A percentile compares a stretch with the other conserved stretches of the same genome.
Conservation (phyloP, 2,888 invertebrate genomes). For the Mythimna ferrago region DNA sequence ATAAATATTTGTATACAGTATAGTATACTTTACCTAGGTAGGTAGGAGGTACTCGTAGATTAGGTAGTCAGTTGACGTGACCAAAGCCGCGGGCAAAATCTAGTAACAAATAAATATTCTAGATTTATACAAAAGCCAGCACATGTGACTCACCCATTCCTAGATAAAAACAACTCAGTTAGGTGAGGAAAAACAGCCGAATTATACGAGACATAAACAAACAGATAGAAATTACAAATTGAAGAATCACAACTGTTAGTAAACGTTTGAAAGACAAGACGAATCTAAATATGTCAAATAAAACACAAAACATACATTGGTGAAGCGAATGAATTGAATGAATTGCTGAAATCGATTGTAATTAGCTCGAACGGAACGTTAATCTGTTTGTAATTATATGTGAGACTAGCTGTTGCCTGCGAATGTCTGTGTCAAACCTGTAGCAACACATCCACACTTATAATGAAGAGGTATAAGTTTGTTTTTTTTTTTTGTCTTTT, state of each 20-base stretch:
- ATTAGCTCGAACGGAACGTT: constrained; percentile 33
- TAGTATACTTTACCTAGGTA: too few relatives aligned
- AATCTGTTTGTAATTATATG: constrained; percentile 46
- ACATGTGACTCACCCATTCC: constrained; percentile 4
- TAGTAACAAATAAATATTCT: neutral
- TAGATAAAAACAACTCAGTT: constrained; percentile 15
- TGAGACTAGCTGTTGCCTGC: neutral
- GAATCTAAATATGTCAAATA: constrained; percentile 54
- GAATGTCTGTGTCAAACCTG: too few relatives aligned
- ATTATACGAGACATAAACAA: constrained; percentile 33
- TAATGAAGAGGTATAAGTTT: too few relatives aligned
- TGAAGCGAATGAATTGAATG: constrained; percentile 31
- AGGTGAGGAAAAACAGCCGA: constrained; percentile 34
- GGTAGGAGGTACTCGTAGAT: too few relatives aligned
- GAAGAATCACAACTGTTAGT: constrained; percentile 8
- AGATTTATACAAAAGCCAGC: neutral
- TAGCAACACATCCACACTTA: too few relatives aligned
- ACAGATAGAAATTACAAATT: constrained; percentile 13
- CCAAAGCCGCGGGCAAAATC: too few relatives aligned
- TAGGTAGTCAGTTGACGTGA: too few relatives aligned
- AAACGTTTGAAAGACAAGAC: constrained; percentile 16
- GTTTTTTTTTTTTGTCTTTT: too few relatives aligned
- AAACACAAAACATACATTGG: constrained; percentile 43
- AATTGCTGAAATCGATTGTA: constrained; percentile 31
- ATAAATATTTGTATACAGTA: too few relatives aligned